Conservation (phyloP, 1,140 invertebrate species). For the Conopomorpha cramerella region DNA sequence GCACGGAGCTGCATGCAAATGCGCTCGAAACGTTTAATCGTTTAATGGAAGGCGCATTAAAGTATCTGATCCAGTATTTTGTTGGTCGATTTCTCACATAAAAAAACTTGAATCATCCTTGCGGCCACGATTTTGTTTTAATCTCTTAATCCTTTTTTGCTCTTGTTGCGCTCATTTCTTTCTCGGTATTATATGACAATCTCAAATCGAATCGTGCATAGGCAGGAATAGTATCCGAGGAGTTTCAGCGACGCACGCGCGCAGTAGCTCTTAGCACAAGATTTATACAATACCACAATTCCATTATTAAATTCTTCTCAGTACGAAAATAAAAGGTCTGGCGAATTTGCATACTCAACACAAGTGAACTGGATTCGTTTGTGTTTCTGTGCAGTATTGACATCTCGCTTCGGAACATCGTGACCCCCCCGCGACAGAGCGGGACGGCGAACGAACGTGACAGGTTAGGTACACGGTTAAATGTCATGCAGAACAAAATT, state of each 20-base stretch:
- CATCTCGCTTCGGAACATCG: no score
- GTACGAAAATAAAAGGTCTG: slow-evolving; percentile 42
- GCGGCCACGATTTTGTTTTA: no score
- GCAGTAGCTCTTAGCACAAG: slow-evolving; percentile 25
- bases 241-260: slow-evolving; percentile 19
- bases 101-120: no score
- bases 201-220: no score
- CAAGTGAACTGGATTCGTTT: slow-evolving; percentile 22
- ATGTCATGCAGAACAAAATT: slow-evolving; percentile 41
- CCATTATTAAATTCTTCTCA: slow-evolving; percentile 30
- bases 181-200: no score
- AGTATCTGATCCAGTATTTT: slow-evolving; percentile 28
- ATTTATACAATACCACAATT: slow-evolving; percentile 28
- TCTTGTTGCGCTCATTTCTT: no score
- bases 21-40: slow-evolving; percentile 35
- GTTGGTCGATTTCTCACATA: slow-evolving; percentile 12
- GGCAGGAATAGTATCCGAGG: no score
- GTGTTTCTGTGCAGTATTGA: no score
- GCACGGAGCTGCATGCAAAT: slow-evolving; percentile 35
- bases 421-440: slow-evolving; percentile 12
- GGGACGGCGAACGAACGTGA: slow-evolving; percentile 28
- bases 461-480: slow-evolving; percentile 25
- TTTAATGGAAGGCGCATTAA: slow-evolving; percentile 37
- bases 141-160: no score
- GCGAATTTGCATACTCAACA: slow-evolving; percentile 44